Conservation (phyloP, 2,113 vertebrate genomes). For the Pterocles burchelli region DNA sequence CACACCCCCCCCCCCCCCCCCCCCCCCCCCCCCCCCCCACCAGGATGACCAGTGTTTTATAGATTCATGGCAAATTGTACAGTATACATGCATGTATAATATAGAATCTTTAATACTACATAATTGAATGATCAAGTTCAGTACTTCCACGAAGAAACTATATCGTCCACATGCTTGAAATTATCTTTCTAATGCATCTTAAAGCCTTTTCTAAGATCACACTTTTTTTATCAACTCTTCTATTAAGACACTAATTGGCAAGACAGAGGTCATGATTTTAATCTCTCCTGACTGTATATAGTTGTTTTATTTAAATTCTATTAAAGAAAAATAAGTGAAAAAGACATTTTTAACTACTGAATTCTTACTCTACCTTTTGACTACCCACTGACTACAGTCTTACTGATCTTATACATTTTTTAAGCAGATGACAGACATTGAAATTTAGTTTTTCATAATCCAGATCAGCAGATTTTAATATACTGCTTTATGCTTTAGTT, state of each 20-base stretch:
- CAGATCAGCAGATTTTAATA: background rate
- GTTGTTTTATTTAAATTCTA: background rate
- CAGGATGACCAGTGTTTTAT: background rate
- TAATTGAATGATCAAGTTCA: background rate
- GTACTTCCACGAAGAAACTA: background rate
- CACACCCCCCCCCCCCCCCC: fast-evolving
- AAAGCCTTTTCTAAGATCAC: background rate
- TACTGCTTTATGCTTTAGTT: background rate
- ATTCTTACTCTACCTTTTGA: background rate
- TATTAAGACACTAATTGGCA: background rate
- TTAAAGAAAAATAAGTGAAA: background rate
- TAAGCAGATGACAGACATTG: background rate
- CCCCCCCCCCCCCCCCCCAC: fast-evolving
- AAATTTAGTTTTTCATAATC: background rate
- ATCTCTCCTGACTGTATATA: background rate
- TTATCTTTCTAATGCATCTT: background rate
- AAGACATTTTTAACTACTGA: background rate
- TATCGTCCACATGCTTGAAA: background rate
- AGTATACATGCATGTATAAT: background rate
- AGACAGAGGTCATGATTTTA: background rate
- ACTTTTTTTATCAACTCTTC: background rate
- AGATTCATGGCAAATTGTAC: background rate
- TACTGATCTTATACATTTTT: background rate
- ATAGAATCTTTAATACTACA: background rate
- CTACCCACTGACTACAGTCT: background rate